Base-by-base conservation (phyloP, 2,888 invertebrate species). In the Trissoscelio sp. region DNA sequence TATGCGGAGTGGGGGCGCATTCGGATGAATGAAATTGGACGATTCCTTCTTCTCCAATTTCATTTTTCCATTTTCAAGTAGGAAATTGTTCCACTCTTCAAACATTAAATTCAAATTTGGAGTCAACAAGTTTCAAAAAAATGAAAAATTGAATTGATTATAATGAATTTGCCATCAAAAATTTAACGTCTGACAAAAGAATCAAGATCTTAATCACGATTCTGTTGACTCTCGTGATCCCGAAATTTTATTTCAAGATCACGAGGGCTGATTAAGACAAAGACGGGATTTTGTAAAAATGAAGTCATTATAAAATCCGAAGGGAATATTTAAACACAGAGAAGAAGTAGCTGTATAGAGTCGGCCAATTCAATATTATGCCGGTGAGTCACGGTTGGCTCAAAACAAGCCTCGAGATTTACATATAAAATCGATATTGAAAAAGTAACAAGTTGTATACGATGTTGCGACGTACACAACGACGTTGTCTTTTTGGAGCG, bases 401-500 rank as follows among this genome's bases (percentile, higher is more conserved):
- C 70, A 82, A 82, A 82, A 79, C 82, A 75, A 79, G 74, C 46
- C 60, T 18, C 62, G 22, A 66, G 55, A 83, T 83, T 82, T 82
- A 73, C 81, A 83, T 83, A 81, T 75, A 83, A 83, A 79, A 82
- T 83, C 81, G 81, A 80, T 70, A 79, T 79, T 75, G 79, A 78
- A 80, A 81, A 83, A 78, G 74, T 77, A 78, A 79, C 79, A 70
- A 79, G 77, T 83, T 70, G 79, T 81, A 70, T 75, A 67, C 55
- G 64, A 24, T 85, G 83, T 24, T 84, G 85, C 73, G 84, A 83
- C 60, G 62, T 86, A 85, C 84, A n/a, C n/a, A n/a, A 24, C 24
- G 24, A 81, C 82, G 85, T 83, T 85, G 83, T 85, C 83, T 85
- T 87, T 86, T 86, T 86, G 82, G 85, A 84, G 84, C 86, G 85